These are phyloP conservation scores for Nezara viridula DNA, from an alignment of 2,888 invertebrate species.

Conservation along the genomic window DNA sequence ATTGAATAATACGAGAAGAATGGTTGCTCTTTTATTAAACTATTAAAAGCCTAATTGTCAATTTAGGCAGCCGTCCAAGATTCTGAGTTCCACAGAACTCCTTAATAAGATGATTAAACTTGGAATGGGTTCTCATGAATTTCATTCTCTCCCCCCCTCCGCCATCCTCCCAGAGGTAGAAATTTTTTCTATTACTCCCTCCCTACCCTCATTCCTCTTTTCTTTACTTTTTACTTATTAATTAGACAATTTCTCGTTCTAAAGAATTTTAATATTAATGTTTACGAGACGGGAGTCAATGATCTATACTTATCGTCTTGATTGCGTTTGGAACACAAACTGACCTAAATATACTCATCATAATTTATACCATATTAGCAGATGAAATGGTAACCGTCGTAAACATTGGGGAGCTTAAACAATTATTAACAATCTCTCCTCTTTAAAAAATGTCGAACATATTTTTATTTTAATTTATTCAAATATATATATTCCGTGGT, in stretches of 20 bases:
- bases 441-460: too few species aligned
- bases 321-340: not conserved
- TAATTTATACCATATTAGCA: too few species aligned
- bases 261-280: slow-evolving; percentile 39
- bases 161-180: slow-evolving; percentile 17
- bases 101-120: slow-evolving; percentile 51
- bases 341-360: too few species aligned
- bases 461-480: too few species aligned
- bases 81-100: slow-evolving; percentile 49
- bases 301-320: not conserved
- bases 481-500: too few species aligned
- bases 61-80: slow-evolving; percentile 48
- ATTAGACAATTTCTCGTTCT: slow-evolving; percentile 35
- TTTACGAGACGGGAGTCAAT: not conserved
- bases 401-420: too few species aligned
- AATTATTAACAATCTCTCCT: too few species aligned
- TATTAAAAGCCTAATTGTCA: slow-evolving; percentile 51
- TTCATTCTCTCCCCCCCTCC: slow-evolving; percentile 36
- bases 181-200: slow-evolving; percentile 42
- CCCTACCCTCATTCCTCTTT: slow-evolving; percentile 14
- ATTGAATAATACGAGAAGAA: slow-evolving; percentile 46
- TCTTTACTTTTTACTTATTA: slow-evolving; percentile 49
- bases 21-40: slow-evolving; percentile 48
- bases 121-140: slow-evolving; percentile 51
- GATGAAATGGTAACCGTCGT: too few species aligned